phyloP scores from a whole-genome alignment of 2,888 invertebrate genomes.

The Cybosia mesomella region DNA sequence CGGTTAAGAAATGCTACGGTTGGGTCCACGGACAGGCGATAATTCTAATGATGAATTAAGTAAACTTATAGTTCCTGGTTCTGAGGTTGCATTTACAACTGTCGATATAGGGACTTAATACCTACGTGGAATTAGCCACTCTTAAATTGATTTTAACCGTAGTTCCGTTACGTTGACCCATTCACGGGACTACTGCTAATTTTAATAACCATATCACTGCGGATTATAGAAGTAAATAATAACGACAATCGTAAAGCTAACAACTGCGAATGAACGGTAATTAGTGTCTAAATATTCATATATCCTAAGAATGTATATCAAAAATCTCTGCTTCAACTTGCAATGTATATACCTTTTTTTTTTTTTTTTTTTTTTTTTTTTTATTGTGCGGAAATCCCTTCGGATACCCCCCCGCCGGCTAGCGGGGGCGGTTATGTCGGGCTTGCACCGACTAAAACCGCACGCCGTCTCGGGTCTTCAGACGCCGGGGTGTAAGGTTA shows the following conservation, averaged over 20 bases:
- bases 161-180: too few relatives aligned
- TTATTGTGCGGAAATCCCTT: too few relatives aligned
- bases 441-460: too few relatives aligned
- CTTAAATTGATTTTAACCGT: background rate
- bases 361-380: too few relatives aligned
- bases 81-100: background rate
- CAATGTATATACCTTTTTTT: too few relatives aligned
- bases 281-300: background rate
- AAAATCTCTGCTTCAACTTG: too few relatives aligned
- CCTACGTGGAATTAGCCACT: background rate
- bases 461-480: too few relatives aligned
- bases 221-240: background rate
- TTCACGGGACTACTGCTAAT: background rate
- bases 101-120: background rate
- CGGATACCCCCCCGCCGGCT: too few relatives aligned
- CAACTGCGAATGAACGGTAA: background rate
- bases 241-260: background rate
- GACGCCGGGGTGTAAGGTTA: too few relatives aligned
- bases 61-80: background rate
- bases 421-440: too few relatives aligned
- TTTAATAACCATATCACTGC: background rate
- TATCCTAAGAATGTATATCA: too few relatives aligned
- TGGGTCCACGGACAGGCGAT: background rate
- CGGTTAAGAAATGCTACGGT: background rate
- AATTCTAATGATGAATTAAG: background rate